These are phyloP conservation scores for Microvelia longipes DNA, from an alignment of 1,140 invertebrate genomes.

Conservation along the genomic window DNA sequence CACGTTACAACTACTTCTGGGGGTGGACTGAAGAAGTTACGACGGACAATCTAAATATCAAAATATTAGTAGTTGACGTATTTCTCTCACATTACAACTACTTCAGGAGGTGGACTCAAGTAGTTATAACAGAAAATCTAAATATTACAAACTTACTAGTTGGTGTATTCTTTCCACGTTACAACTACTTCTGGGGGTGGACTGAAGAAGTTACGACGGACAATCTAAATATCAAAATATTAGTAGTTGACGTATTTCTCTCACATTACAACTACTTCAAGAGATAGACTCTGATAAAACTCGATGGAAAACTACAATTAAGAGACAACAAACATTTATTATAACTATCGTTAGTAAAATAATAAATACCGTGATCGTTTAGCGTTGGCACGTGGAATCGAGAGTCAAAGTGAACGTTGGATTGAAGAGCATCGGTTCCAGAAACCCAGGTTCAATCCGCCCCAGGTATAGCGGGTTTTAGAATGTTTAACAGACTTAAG, in stretches of 20 bases:
- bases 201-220: slow-evolving; percentile 62
- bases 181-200: slow-evolving; percentile 59
- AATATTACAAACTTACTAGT: no score
- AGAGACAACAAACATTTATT: no score
- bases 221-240: slow-evolving; percentile 31
- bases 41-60: slow-evolving; percentile 40
- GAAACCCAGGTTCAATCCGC: no score
- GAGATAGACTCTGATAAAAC: slow-evolving; percentile 66
- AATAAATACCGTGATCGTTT: no score
- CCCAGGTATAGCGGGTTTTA: no score
- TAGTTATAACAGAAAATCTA: slow-evolving; percentile 58
- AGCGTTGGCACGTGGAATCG: no score
- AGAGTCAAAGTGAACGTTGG: no score
- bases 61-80: slow-evolving; percentile 50
- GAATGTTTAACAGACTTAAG: no score
- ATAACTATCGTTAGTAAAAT: no score
- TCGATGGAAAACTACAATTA: no score
- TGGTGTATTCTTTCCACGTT: slow-evolving; percentile 77
- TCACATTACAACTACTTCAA: slow-evolving; percentile 63
- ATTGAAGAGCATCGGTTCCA: no score
- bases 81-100: slow-evolving; percentile 66
- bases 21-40: slow-evolving; percentile 70
- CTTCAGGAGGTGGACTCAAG: slow-evolving; percentile 61
- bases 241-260: slow-evolving; percentile 66
- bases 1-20: slow-evolving; percentile 60